These are phyloP conservation scores for Agrilus planipennis DNA, from an alignment of 1,140 invertebrate species.

Conservation along the genomic window DNA sequence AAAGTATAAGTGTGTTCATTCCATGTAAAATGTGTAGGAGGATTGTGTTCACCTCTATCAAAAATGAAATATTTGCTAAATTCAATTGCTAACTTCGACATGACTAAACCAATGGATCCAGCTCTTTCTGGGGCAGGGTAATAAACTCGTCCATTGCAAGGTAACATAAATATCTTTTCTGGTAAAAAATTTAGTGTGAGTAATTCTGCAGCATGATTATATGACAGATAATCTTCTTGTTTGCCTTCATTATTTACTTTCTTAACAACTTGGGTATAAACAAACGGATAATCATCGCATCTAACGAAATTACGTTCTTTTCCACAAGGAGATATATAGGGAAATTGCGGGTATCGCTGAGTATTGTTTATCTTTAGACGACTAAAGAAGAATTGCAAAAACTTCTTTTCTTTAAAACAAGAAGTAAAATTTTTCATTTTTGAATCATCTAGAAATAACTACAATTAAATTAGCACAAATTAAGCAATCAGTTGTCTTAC, in stretches of 20 bases:
- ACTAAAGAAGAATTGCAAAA: slow-evolving; percentile 90
- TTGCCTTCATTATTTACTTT: slow-evolving; percentile 22
- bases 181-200: slow-evolving; percentile 61
- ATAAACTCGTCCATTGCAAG: slow-evolving; percentile 76
- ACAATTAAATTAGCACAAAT: slow-evolving; percentile 9
- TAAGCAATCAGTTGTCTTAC: slow-evolving; percentile 42
- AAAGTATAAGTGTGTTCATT: slow-evolving; percentile 42
- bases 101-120: slow-evolving; percentile 74
- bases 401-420: slow-evolving; percentile 95
- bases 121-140: slow-evolving; percentile 67
- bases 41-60: slow-evolving; percentile 50
- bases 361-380: slow-evolving; percentile 66
- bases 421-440: slow-evolving; percentile 98
- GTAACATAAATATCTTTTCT: slow-evolving; percentile 74
- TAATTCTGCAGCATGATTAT: slow-evolving; percentile 64
- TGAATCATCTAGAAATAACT: slow-evolving; percentile 94
- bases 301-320: slow-evolving; percentile 83
- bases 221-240: slow-evolving; percentile 47
- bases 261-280: slow-evolving; percentile 69
- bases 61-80: slow-evolving; percentile 77
- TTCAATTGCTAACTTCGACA: slow-evolving; percentile 82
- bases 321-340: slow-evolving; percentile 86
- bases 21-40: slow-evolving; percentile 63
- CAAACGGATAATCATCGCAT: slow-evolving; percentile 90
- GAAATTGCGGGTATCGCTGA: slow-evolving; percentile 72